Conservation (phyloP, 2,888 invertebrate genomes). For the Melikaiella ostensackeni region DNA sequence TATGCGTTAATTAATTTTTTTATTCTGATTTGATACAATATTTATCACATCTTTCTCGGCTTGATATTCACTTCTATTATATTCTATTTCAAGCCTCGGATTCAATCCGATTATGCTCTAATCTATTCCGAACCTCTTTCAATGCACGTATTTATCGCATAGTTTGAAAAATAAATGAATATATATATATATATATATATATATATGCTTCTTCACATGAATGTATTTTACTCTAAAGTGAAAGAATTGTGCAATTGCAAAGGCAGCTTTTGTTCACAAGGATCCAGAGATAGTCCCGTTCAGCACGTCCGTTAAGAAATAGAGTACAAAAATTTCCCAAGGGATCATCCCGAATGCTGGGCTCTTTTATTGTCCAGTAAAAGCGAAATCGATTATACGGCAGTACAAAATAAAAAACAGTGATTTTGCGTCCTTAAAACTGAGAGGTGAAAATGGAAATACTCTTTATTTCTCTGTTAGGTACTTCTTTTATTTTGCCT, state of each 20-base stretch:
- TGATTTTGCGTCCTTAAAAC: not conserved
- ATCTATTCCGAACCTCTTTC: too few species aligned
- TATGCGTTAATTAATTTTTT: too few species aligned
- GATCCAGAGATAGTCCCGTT: conserved; percentile 32
- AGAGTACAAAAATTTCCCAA: conserved; percentile 46
- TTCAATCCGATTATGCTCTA: too few species aligned
- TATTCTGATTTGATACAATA: too few species aligned
- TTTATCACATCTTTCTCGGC: too few species aligned
- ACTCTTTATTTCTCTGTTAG: not conserved
- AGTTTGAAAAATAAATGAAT: too few species aligned
- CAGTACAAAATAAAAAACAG: not conserved
- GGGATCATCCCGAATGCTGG: conserved; percentile 37
- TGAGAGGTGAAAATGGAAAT: not conserved
- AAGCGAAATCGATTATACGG: conserved; percentile 9
- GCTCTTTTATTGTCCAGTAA: conserved; percentile 24
- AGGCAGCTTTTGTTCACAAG: conserved; percentile 6
- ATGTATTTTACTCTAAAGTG: not conserved
- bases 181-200: too few species aligned
- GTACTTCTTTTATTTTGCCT: not conserved
- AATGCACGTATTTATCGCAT: too few species aligned
- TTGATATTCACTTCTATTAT: too few species aligned
- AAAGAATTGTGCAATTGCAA: conserved; percentile 26
- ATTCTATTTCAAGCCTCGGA: too few species aligned
- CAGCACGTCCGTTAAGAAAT: conserved; percentile 42
- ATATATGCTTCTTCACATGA: not conserved